Evolutionary conservation across 2,888 invertebrate species (phyloP).

Genomic region (Myathropa florea): DNA sequence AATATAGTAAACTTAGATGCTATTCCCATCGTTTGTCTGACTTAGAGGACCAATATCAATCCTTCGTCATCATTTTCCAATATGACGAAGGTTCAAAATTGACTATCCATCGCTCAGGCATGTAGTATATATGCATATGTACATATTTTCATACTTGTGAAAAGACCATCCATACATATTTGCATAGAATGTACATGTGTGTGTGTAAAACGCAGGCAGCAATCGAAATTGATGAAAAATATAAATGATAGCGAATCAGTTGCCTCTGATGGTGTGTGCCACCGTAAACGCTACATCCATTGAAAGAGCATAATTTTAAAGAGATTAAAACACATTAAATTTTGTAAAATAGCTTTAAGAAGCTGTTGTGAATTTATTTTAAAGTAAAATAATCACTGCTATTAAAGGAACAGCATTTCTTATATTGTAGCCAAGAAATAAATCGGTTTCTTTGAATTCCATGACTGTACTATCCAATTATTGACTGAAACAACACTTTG

Average conservation of each 20-base stretch:
- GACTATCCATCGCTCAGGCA: not conserved
- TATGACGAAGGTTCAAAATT: slow-evolving; percentile 12
- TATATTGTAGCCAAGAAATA: not conserved
- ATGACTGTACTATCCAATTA: not conserved
- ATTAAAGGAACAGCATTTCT: too few relatives aligned
- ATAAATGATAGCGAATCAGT: slow-evolving; percentile 13
- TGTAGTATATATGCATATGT: not conserved
- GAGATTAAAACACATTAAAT: too few relatives aligned
- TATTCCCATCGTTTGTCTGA: not conserved
- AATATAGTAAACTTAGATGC: slow-evolving; percentile 2
- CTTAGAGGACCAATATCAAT: slow-evolving; percentile 23
- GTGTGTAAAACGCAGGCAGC: not conserved
- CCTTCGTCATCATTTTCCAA: slow-evolving; percentile 12
- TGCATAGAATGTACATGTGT: not conserved
- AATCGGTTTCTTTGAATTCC: slow-evolving; percentile 9
- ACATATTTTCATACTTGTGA: not conserved
- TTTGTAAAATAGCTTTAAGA: too few relatives aligned
- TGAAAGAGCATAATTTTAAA: not conserved
- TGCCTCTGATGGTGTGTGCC: not conserved
- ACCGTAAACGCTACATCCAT: not conserved
- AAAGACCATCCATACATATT: not conserved
- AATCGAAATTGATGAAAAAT: slow-evolving; percentile 16
- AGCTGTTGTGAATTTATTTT: too few relatives aligned
- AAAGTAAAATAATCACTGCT: too few relatives aligned
- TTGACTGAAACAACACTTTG: not conserved